Evolutionary conservation across 2,888 invertebrate species (phyloP).

Genomic region (Trisateles emortualis): DNA sequence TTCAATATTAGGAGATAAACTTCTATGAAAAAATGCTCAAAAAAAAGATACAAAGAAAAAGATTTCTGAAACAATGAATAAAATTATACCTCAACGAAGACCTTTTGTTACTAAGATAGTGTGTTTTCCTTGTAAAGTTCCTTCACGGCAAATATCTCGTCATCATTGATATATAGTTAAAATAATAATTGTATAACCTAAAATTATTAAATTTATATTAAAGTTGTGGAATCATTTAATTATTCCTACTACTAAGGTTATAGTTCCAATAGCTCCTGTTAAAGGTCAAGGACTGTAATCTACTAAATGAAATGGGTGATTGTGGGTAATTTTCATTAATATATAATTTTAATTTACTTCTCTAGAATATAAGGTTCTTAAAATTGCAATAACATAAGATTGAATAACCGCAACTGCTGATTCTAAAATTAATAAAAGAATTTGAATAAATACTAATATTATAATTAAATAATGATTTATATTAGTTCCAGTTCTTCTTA

Average conservation of each 20-base stretch:
- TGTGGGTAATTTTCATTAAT: conserved; percentile 76
- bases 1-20: conserved; percentile 73
- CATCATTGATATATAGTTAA: conserved; percentile 89
- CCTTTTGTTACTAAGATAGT: conserved; percentile 86
- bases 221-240: conserved; percentile 88
- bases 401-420: conserved; percentile 88
- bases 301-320: conserved; percentile 89
- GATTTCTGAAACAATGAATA: conserved; percentile 91
- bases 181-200: conserved; percentile 78
- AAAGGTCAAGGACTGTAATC: conserved; percentile 89
- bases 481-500: conserved; percentile 73
- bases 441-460: conserved; percentile 79
- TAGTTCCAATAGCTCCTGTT: conserved; percentile 86
- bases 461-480: conserved; percentile 60
- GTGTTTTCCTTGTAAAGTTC: conserved; percentile 89
- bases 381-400: conserved; percentile 89
- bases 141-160: conserved; percentile 90
- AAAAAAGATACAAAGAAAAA: conserved; percentile 87
- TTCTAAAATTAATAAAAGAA: conserved; percentile 85
- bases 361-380: conserved; percentile 89
- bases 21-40: conserved; percentile 87
- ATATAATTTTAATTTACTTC: conserved; percentile 85
- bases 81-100: conserved; percentile 90
- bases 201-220: conserved; percentile 80
- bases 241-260: conserved; percentile 86